Percentiles rank a stretch among this genome's conserved stretches.
phyloP scores from a whole-genome alignment of 2,888 invertebrate genomes.

The Andrena flavipes region DNA sequence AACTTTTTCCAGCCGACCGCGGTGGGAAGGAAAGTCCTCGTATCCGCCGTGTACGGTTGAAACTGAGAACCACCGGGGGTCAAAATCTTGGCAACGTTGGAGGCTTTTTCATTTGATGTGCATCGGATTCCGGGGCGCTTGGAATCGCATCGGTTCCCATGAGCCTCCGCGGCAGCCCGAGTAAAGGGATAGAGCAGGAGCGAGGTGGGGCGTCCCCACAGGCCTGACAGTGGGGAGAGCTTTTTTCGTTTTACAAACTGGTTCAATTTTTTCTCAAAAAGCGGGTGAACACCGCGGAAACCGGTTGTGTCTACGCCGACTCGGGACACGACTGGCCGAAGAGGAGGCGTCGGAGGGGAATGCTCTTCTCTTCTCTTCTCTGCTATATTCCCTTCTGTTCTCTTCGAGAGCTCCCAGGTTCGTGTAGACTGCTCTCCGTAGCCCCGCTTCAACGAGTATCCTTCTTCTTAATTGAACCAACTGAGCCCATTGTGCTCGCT shows the following conservation, averaged over 20 bases:
- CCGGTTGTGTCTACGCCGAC: constrained; percentile 80
- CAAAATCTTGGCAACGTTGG: constrained; percentile 65
- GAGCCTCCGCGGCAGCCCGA: constrained; percentile 63
- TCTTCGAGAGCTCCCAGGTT: constrained; percentile 59
- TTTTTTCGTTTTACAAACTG: constrained; percentile 85
- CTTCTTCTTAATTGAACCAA: constrained; percentile 60
- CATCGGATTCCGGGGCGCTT: constrained; percentile 76
- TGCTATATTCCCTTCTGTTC: constrained; percentile 31
- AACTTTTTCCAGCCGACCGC: no score
- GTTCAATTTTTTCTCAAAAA: constrained; percentile 85
- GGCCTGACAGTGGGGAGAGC: constrained; percentile 74
- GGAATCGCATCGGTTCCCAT: constrained; percentile 75
- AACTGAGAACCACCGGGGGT: constrained; percentile 44
- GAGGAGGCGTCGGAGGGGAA: constrained; percentile 54
- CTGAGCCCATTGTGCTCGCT: constrained; percentile 44
- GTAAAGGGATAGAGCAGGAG: constrained; percentile 62
- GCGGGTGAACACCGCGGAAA: constrained; percentile 83
- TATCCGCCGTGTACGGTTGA: neutral
- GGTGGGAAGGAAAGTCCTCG: no score
- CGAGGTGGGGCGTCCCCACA: constrained; percentile 25
- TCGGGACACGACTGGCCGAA: constrained; percentile 56
- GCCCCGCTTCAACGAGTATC: constrained; percentile 45
- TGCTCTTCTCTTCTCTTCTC: constrained; percentile 16
- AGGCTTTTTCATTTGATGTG: constrained; percentile 71
- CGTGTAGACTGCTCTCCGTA: constrained; percentile 60